Percentiles rank a stretch among this genome's conserved stretches.
phyloP scores from a whole-genome alignment of 2,888 invertebrate species.

The Lysandra bellargus region DNA sequence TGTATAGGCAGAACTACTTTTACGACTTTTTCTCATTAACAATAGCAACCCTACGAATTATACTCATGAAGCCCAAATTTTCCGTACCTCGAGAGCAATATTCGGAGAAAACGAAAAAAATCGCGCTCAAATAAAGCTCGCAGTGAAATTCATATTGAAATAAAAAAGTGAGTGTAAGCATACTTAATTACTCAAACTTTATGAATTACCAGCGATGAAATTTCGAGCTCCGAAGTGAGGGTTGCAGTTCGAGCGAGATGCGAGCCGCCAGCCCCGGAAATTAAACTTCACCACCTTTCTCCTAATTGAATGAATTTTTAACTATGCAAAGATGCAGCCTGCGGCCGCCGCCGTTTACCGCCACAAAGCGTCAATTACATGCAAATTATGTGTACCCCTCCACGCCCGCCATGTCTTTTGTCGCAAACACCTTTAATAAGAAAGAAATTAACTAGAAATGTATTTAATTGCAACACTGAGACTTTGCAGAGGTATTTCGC shows the following conservation, averaged over 20 bases:
- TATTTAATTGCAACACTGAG: conserved; percentile 32
- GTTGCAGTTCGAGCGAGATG: conserved; percentile 56
- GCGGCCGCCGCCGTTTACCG: conserved; percentile 52
- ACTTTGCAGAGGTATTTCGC: conserved; percentile 87
- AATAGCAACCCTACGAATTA: conserved; percentile 1
- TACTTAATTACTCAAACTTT: conserved; percentile 35
- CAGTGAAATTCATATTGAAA: conserved; percentile 31
- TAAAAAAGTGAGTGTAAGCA: conserved; percentile 33
- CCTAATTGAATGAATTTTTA: conserved; percentile 78
- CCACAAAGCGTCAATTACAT: conserved; percentile 75
- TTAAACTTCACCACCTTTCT: conserved; percentile 69
- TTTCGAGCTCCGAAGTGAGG: conserved; percentile 55
- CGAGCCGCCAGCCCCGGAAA: conserved; percentile 63
- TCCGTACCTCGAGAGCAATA: conserved; percentile 31
- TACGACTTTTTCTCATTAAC: neutral
- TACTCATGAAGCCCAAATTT: conserved; percentile 35
- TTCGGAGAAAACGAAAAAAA: conserved; percentile 1
- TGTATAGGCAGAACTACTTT: neutral
- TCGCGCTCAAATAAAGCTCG: conserved; percentile 1
- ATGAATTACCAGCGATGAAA: conserved; percentile 34
- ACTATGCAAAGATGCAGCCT: conserved; percentile 73
- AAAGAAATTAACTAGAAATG: conserved; percentile 48
- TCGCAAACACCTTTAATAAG: conserved; percentile 58
- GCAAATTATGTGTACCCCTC: conserved; percentile 73
- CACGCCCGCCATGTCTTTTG: conserved; percentile 59